Conservation (phyloP, 1,140 invertebrate genomes). For the Wiebesia pumilae region DNA sequence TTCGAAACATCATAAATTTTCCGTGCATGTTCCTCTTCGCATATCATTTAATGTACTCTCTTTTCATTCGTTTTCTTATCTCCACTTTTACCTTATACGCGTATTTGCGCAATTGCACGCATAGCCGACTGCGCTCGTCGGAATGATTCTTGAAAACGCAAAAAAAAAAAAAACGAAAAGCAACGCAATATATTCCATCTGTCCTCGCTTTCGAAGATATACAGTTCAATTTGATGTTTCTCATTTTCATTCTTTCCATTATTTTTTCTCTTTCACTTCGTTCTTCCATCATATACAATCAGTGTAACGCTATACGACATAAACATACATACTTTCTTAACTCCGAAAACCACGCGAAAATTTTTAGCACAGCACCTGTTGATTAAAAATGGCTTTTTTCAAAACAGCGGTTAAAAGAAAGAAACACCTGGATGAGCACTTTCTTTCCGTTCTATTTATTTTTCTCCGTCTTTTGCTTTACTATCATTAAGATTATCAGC, state of each 20-base stretch:
- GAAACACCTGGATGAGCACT: background rate
- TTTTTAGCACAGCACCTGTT: conserved; percentile 53
- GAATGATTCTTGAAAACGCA: conserved; percentile 45
- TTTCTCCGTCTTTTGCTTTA: background rate
- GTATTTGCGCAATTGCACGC: conserved; percentile 4
- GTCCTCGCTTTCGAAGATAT: background rate
- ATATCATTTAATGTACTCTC: conserved; percentile 15
- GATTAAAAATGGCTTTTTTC: conserved; percentile 48
- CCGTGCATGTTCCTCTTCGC: background rate
- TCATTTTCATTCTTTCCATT: conserved; percentile 9
- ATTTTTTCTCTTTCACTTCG: conserved; percentile 6
- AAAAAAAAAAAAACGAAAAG: too few species aligned
- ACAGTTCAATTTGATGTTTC: background rate
- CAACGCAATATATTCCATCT: conserved; percentile 8
- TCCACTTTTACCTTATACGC: background rate
- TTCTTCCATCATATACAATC: conserved; percentile 3
- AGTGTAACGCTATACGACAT: conserved; percentile 10
- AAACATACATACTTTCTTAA: conserved; percentile 32
- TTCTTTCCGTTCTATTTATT: conserved; percentile 1
- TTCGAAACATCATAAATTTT: conserved; percentile 45
- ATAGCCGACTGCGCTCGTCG: conserved; percentile 34
- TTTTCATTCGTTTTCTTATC: conserved; percentile 36
- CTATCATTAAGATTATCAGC: conserved; percentile 28
- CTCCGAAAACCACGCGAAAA: conserved; percentile 22
- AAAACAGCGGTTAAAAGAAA: conserved; percentile 55